A percentile compares a stretch with the other conserved stretches of the same genome.
phyloP scores from a whole-genome alignment of 2,888 invertebrate species.

The Lathronympha strigana region DNA sequence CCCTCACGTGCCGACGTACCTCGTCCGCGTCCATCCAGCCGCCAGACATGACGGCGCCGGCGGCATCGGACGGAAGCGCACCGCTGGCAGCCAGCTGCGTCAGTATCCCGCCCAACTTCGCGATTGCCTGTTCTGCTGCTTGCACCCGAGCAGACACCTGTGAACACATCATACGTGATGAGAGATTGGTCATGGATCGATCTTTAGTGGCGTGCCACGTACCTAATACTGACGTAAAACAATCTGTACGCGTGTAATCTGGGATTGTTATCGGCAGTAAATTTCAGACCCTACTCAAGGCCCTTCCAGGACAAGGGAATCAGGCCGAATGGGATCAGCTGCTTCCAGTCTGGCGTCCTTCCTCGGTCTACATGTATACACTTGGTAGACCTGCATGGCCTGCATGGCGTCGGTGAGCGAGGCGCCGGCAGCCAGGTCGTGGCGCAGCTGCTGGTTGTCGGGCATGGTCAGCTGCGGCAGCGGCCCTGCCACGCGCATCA shows the following conservation, averaged over 20 bases:
- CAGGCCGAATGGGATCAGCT: too few relatives aligned
- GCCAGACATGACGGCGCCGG: slow-evolving; percentile 76
- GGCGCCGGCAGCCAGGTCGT: slow-evolving; percentile 63
- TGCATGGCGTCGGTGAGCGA: slow-evolving; percentile 70
- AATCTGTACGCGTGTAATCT: too few relatives aligned
- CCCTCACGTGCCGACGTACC: too few relatives aligned
- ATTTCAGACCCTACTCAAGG: too few relatives aligned
- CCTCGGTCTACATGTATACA: too few relatives aligned
- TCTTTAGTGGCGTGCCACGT: too few relatives aligned
- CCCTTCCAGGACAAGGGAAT: too few relatives aligned
- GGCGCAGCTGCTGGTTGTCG: slow-evolving; percentile 59
- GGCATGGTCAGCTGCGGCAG: slow-evolving; percentile 61
- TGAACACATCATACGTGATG: neutral
- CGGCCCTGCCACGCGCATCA: slow-evolving; percentile 53
- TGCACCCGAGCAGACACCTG: slow-evolving; percentile 43
- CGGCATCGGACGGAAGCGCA: slow-evolving; percentile 19
- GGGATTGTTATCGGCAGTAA: too few relatives aligned
- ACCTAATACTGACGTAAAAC: too few relatives aligned
- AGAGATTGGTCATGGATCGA: neutral
- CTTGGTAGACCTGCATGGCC: slow-evolving; percentile 66
- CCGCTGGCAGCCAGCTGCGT: slow-evolving; percentile 40
- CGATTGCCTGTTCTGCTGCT: slow-evolving; percentile 42
- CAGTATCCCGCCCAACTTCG: slow-evolving; percentile 39
- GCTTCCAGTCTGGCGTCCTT: too few relatives aligned
- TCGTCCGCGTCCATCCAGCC: slow-evolving; percentile 3